Conservation (phyloP, 2,888 invertebrate genomes). For the Rhagium mordax region DNA sequence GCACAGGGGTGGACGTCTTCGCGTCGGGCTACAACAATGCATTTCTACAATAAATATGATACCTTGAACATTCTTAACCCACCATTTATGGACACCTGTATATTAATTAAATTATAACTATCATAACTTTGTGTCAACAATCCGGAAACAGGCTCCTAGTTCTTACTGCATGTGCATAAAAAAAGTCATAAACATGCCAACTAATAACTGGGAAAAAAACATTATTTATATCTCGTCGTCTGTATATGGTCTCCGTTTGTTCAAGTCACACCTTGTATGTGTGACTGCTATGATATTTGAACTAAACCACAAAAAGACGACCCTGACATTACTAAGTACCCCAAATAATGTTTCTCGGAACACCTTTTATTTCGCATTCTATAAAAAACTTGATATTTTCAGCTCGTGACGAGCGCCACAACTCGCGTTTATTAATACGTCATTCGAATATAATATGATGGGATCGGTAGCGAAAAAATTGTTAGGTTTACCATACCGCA, state of each 20-base stretch:
- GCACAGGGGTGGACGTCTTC: too few relatives aligned
- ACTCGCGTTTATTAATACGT: background rate
- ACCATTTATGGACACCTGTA: too few relatives aligned
- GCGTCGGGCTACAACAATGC: too few relatives aligned
- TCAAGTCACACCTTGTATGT: background rate
- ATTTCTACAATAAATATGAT: too few relatives aligned
- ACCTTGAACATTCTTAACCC: too few relatives aligned
- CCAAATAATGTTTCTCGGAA: background rate
- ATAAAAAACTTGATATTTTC: background rate
- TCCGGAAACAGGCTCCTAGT: too few relatives aligned
- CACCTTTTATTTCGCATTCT: background rate
- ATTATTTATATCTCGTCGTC: background rate
- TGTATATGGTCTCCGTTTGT: too few relatives aligned
- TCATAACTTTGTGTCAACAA: too few relatives aligned
- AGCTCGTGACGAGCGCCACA: background rate
- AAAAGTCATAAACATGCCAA: too few relatives aligned
- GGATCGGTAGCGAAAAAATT: background rate
- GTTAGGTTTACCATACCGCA: background rate
- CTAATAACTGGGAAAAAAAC: too few relatives aligned
- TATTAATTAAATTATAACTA: too few relatives aligned
- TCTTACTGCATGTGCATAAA: too few relatives aligned
- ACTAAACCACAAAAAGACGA: background rate
- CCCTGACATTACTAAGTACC: background rate
- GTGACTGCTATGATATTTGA: background rate
- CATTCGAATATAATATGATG: background rate